A percentile compares a stretch with the other conserved stretches of the same genome.
These are phyloP conservation scores for Scaptomyza montana DNA, from an alignment of 1,140 invertebrate species.

Conservation along the genomic window DNA sequence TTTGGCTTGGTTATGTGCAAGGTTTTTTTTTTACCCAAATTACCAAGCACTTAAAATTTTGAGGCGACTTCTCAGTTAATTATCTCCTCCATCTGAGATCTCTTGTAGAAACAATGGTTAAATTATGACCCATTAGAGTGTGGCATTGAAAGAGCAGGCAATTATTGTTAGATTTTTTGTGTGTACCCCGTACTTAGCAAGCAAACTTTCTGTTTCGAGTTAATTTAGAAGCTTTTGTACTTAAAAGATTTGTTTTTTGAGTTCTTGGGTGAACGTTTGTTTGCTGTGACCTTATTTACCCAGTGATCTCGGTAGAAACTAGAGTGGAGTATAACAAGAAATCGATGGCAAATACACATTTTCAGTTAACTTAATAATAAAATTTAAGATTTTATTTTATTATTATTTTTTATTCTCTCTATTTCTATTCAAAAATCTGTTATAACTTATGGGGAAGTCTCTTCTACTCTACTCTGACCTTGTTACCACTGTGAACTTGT, in stretches of 20 bases:
- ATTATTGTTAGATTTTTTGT: constrained; percentile 6
- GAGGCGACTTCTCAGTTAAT: constrained; percentile 74
- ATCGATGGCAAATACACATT: neutral
- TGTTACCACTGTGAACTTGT: constrained; percentile 7
- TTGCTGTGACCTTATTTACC: constrained; percentile 8
- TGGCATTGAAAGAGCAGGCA: constrained; percentile 51
- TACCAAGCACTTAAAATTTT: constrained; percentile 9
- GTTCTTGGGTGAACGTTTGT: too few species aligned
- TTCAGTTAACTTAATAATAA: too few species aligned
- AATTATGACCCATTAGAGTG: constrained; percentile 74
- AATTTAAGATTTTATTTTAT: neutral
- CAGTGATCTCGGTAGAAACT: neutral
- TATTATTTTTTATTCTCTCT: neutral
- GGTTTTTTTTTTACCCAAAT: constrained; percentile 38
- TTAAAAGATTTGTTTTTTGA: neutral
- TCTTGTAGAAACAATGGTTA: constrained; percentile 64
- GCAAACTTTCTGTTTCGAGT: constrained; percentile 6
- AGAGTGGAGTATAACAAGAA: neutral
- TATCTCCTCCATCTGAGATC: constrained; percentile 46
- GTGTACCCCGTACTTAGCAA: neutral
- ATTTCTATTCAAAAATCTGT: neutral
- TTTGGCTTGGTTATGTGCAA: constrained; percentile 41
- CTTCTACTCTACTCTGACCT: constrained; percentile 27
- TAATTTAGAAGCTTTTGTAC: neutral
- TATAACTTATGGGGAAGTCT: neutral